Base-by-base conservation (phyloP, 2,797 vertebrate genomes). In the Sphenopsis melanotis region DNA sequence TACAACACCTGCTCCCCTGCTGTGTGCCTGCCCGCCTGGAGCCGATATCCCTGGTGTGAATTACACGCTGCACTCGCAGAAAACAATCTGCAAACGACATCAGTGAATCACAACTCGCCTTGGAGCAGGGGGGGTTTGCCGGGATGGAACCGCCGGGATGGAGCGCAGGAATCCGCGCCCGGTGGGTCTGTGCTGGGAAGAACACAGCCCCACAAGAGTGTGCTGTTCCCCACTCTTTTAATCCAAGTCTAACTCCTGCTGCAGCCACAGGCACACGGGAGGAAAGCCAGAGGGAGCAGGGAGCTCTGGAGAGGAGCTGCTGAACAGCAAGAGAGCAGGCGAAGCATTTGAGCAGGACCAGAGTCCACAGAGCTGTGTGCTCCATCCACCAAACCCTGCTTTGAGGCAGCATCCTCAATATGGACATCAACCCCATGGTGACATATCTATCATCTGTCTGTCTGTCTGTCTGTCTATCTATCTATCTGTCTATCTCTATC, bases 291-390 rank as follows among this genome's bases (percentile, higher is more conserved):
- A 0, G 0, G n/a, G 36, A 78, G 61, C 37, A 9, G 47, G 12
- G 79, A 55, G 86, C 29, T 47, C 74, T 34, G 37, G 29, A 81
- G 53, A 52, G 32, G 19, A 20, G 1, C 53, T 29, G 64, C 37
- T 5, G 26, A 42, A 27, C 0, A 6, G 72, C 3, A 1, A 3
- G 27, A 17, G 41, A 83, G 69, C 16, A 6, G n/a, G 37, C 3
- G 5, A 55, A 71, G 42, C 0, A 0, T 5, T 1, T 4, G 34
- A 36, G 65, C 5, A 7, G 53, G 30, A 30, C 0, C 37, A 6
- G 68, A 76, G 17, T 1, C 24, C 63, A 7, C 21, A 2, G 16
- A 17, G 34, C 44, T 0, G 0, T 0, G 34, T 6, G 14, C 1
- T 10, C 20, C 60, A 24, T 9, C 23, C 20, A 53, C 18, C 24